Conservation (phyloP, 2,797 vertebrate genomes). For the Ateles fusciceps region DNA sequence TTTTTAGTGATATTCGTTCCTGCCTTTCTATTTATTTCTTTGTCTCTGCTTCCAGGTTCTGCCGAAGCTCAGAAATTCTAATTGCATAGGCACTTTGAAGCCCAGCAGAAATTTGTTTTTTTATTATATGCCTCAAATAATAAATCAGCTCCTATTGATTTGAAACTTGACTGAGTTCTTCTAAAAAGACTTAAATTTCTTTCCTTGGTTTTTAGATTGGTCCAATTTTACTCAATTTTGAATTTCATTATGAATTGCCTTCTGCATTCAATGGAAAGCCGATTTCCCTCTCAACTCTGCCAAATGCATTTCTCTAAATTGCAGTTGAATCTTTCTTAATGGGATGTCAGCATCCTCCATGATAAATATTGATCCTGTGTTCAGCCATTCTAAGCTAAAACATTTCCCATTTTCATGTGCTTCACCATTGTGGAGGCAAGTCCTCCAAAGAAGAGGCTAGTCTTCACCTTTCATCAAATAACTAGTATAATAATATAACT, state of each 20-base stretch:
- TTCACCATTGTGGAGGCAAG: background rate
- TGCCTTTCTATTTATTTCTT: background rate
- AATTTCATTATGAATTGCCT: conserved; percentile 52
- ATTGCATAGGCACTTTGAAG: background rate
- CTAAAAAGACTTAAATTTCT: conserved; percentile 55
- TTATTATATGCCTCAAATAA: conserved; percentile 57
- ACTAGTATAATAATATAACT: background rate
- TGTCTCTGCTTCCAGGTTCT: background rate
- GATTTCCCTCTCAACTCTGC: background rate
- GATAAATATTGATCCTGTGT: conserved; percentile 65
- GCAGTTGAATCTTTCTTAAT: conserved; percentile 51
- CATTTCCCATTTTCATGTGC: conserved; percentile 45
- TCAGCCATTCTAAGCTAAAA: conserved; percentile 49
- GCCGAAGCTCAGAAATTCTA: background rate
- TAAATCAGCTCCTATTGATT: conserved; percentile 59
- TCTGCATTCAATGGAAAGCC: conserved; percentile 1
- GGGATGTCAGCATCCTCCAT: conserved; percentile 37
- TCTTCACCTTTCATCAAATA: background rate
- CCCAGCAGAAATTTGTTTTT: background rate
- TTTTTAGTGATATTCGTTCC: background rate
- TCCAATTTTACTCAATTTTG: conserved; percentile 58
- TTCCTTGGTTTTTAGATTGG: conserved; percentile 44
- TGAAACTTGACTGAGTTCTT: conserved; percentile 51
- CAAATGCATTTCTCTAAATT: conserved; percentile 18
- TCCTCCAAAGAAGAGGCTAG: background rate